Evolutionary conservation across 2,888 invertebrate species (phyloP).

Genomic region (Eristalis tenax): DNA sequence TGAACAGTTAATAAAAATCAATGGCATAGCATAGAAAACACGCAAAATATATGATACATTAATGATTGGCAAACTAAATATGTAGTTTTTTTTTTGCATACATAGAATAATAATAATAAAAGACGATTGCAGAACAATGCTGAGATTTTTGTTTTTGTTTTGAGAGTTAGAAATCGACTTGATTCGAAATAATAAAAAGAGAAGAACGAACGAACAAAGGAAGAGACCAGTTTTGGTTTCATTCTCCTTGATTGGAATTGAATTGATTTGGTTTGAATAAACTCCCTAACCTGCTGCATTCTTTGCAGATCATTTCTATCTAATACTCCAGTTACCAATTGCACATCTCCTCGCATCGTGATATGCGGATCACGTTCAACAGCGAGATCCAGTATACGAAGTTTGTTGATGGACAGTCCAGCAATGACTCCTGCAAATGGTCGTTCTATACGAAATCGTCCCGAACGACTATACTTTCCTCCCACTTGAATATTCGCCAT

Average conservation of each 20-base stretch:
- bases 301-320: conserved; percentile 90
- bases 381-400: conserved; percentile 91
- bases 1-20: conserved; percentile 27
- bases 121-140: conserved; percentile 76
- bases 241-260: conserved; percentile 74
- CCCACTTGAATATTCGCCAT: conserved; percentile 95
- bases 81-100: conserved; percentile 70
- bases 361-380: conserved; percentile 91
- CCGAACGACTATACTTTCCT: conserved; percentile 84
- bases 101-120: conserved; percentile 70
- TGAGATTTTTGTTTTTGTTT: conserved; percentile 73
- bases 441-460: conserved; percentile 87
- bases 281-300: conserved; percentile 91
- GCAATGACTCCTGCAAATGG: conserved; percentile 94
- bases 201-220: conserved; percentile 72
- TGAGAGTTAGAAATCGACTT: conserved; percentile 74
- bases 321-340: conserved; percentile 88
- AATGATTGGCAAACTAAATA: conserved; percentile 56
- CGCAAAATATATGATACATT: conserved; percentile 28
- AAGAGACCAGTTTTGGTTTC: conserved; percentile 67
- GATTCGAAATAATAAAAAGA: conserved; percentile 80
- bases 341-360: conserved; percentile 91
- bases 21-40: conserved; percentile 33
- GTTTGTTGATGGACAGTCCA: conserved; percentile 93
- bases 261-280: conserved; percentile 80